Conservation (phyloP, 2,113 vertebrate species). For the Mesocricetus auratus region DNA sequence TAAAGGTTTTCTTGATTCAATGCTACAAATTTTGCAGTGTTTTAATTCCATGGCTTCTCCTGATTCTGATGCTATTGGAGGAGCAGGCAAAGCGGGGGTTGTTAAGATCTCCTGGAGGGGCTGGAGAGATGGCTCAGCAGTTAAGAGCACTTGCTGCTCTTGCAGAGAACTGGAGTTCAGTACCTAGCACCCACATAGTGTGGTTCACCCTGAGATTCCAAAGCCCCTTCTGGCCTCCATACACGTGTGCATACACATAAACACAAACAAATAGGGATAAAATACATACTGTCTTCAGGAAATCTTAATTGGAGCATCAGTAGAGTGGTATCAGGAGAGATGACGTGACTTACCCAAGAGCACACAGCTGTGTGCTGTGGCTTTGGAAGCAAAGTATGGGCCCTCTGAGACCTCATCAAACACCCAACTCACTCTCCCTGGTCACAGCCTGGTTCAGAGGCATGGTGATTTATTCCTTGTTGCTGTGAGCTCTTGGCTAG, state of each 20-base stretch:
- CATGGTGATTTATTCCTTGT: slow-evolving; percentile 62
- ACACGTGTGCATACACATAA: not conserved
- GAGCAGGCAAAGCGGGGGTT: not conserved
- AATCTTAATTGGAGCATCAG: not conserved
- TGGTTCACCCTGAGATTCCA: not conserved
- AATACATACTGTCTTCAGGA: not conserved
- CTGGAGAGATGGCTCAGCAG: not conserved
- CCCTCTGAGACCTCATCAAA: not conserved
- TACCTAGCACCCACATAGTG: not conserved
- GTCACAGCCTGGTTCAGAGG: not conserved
- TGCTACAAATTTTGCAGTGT: not conserved
- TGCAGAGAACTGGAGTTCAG: not conserved
- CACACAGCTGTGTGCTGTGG: not conserved
- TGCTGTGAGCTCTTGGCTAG: slow-evolving; percentile 70
- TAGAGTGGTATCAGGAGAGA: not conserved
- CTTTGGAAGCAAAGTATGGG: not conserved
- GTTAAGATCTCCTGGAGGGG: not conserved
- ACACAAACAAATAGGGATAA: not conserved
- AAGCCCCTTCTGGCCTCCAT: not conserved
- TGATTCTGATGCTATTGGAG: not conserved
- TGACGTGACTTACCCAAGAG: slow-evolving; percentile 17
- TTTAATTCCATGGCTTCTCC: not conserved
- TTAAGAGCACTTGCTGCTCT: not conserved
- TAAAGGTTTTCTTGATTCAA: not conserved
- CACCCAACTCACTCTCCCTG: not conserved